A percentile compares a stretch with the other conserved stretches of the same genome.
phyloP scores from a whole-genome alignment of 2,113 vertebrate species.

The Ceratotherium simum region DNA sequence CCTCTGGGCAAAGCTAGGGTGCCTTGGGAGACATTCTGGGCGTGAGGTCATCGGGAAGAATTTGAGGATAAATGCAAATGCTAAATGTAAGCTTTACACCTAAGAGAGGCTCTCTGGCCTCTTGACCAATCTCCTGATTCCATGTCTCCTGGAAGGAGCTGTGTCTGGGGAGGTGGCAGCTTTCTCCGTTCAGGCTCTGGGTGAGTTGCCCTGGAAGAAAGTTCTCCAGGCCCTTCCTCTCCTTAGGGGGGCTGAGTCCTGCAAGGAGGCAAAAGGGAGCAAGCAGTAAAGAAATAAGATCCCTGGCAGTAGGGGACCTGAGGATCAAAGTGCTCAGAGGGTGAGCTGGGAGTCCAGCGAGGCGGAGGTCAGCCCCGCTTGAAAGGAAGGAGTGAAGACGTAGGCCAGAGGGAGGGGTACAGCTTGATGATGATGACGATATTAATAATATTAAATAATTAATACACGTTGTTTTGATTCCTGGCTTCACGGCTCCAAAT shows the following conservation, averaged over 20 bases:
- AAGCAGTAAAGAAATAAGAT: neutral
- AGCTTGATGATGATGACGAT: neutral
- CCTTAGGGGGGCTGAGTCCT: neutral
- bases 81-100: neutral
- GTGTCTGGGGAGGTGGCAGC: accelerated
- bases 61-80: neutral
- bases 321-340: neutral
- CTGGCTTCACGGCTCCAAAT: neutral
- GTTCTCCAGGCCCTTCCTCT: neutral
- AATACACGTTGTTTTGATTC: neutral
- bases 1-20: neutral
- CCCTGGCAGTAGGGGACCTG: neutral
- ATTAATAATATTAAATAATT: neutral
- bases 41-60: neutral
- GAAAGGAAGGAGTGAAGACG: neutral
- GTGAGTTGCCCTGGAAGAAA: neutral
- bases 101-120: neutral
- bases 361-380: neutral
- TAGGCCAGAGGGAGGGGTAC: neutral
- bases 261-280: neutral
- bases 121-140: no score
- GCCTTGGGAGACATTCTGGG: neutral
- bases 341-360: neutral
- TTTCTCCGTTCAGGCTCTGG: neutral
- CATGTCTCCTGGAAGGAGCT: no score